Conservation (phyloP, 92 coral and sea anemone species). For the Nematostella vectensis region DNA sequence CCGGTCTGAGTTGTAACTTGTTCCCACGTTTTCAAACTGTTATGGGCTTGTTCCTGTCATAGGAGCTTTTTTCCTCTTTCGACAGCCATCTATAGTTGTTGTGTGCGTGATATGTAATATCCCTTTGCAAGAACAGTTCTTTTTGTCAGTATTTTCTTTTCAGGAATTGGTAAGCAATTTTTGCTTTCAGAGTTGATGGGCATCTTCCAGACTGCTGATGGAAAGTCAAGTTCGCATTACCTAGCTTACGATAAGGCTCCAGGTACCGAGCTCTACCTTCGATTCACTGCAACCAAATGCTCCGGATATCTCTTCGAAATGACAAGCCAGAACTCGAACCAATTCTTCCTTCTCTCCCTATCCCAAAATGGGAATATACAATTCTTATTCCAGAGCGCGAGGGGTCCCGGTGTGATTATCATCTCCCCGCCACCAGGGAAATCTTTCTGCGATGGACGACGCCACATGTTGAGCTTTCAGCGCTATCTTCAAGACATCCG, state of each 20-base stretch:
- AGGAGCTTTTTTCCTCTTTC: too few species aligned
- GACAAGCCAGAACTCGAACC: constrained; percentile 34
- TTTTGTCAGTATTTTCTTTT: too few species aligned
- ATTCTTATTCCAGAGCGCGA: constrained; percentile 13
- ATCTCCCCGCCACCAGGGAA: constrained; percentile 18
- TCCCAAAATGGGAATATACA: constrained; percentile 8
- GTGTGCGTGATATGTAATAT: too few species aligned
- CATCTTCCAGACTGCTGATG: constrained; percentile 25
- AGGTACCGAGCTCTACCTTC: constrained; percentile 31
- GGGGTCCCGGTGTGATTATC: constrained; percentile 13
- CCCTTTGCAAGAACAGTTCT: too few species aligned
- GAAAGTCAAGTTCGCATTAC: constrained; percentile 10
- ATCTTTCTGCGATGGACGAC: constrained; percentile 23
- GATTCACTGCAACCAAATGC: constrained; percentile 42
- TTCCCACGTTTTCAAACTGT: too few species aligned
- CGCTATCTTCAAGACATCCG: constrained; percentile 15
- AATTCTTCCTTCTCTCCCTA: constrained; percentile 31
- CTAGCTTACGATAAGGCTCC: constrained; percentile 29
- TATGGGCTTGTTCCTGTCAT: too few species aligned
- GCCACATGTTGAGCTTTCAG: constrained; percentile 12
- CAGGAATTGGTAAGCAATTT: too few species aligned
- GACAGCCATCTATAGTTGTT: too few species aligned
- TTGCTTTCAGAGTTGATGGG: constrained; percentile 22
- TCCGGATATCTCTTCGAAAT: constrained; percentile 45
- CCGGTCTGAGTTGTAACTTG: too few species aligned